phyloP scores from a whole-genome alignment of 2,888 invertebrate species.

The Galeopsomyia nigrocyanea region DNA sequence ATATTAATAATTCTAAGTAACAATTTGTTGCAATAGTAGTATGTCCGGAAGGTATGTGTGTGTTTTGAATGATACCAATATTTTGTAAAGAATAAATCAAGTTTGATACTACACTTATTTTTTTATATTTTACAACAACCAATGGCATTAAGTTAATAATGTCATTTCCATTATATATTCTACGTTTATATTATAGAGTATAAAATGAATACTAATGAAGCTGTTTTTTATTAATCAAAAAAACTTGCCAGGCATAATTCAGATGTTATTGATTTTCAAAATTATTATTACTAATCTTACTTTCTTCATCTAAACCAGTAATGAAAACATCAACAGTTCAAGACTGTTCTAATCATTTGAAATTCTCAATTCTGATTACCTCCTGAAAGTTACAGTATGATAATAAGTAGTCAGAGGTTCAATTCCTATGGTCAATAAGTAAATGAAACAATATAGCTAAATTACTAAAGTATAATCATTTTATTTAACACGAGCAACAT shows the following conservation, averaged over 20 bases:
- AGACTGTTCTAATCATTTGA: too few species aligned
- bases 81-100: conserved; percentile 44
- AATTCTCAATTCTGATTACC: too few species aligned
- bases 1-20: conserved; percentile 16
- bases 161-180: neutral
- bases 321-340: neutral
- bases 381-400: too few species aligned
- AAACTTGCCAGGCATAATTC: too few species aligned
- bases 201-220: conserved; percentile 1
- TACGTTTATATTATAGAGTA: neutral
- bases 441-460: neutral
- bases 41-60: conserved; percentile 37
- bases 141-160: neutral
- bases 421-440: too few species aligned
- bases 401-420: too few species aligned
- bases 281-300: neutral
- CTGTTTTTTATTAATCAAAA: conserved; percentile 19
- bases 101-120: conserved; percentile 27
- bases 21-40: conserved; percentile 13
- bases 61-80: conserved; percentile 36
- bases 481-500: conserved; percentile 20
- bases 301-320: too few species aligned
- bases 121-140: conserved; percentile 17
- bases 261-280: too few species aligned
- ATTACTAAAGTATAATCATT: conserved; percentile 29